Base-by-base conservation (phyloP, 2,888 invertebrate species). In the Agrotis ipsilon region DNA sequence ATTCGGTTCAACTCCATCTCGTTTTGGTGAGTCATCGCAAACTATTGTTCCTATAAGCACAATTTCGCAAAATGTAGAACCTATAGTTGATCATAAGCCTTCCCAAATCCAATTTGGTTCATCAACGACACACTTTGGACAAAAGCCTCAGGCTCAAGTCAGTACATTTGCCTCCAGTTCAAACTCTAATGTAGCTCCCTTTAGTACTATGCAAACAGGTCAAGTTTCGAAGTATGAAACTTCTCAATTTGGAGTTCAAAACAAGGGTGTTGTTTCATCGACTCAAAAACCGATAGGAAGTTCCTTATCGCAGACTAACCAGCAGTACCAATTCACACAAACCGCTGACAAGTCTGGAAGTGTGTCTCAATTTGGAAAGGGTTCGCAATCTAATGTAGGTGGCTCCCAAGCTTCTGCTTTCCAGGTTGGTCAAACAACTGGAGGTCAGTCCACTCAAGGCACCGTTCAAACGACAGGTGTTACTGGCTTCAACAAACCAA, bases 321-420 rank as follows among this genome's bases (percentile, higher is more conserved):
- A 80, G 43, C 46, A 78, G 48, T 68, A 64, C 16, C 75, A 81
- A 68, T 67, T 65, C 19, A 59, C 82, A 52, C 82, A 80, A 67
- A 73, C 60, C 48, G 19, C 59, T 1, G 61, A 49, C 16, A 49
- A 68, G 49, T 18, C 43, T 19, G 75, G 60, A 39, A 73, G 27
- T 58, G 71, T 71, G n/a, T 13, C 73, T 55, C 72, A 69, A 55
- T 60, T 72, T 16, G 81, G 69, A 46, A 67, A 77, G 54, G 54
- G 21, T 46, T 60, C 51, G 14, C 67, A 80, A 21, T 73, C 32
- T 21, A 83, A 67, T 66, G 66, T 84, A 70, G 75, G 67, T 7
- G 81, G 49, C n/a, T 32, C 32, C 9, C 32, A 32, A 32, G 32
- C 9, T 32, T 32, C 32, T 32, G 32, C 32, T 32, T 32, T 32